phyloP scores from a whole-genome alignment of 2,113 vertebrate species.

The Atractosteus spatula region DNA sequence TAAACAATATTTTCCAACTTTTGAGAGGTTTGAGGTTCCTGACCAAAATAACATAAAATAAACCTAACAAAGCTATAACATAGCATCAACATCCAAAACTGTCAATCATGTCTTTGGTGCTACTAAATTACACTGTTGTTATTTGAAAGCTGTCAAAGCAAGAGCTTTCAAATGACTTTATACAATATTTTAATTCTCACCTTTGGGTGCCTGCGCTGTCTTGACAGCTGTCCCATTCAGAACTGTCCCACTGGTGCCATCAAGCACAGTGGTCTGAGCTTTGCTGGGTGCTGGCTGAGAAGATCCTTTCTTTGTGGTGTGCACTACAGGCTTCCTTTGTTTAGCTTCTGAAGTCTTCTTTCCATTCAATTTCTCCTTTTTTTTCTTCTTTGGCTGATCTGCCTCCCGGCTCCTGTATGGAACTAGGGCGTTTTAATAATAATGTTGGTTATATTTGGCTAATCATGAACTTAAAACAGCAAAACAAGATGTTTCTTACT shows the following conservation, averaged over 20 bases:
- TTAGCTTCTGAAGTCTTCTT: constrained; percentile 33
- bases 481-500: too few species aligned
- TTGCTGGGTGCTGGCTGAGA: too few species aligned
- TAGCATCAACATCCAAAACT: too few species aligned
- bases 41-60: too few species aligned
- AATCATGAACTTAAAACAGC: too few species aligned
- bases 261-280: constrained; percentile 1
- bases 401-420: constrained; percentile 45
- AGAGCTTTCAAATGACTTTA: neutral
- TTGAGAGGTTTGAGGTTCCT: too few species aligned
- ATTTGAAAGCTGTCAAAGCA: neutral
- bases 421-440: constrained; percentile 31
- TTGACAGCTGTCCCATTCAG: constrained; percentile 25
- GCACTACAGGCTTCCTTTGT: constrained; percentile 21
- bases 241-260: constrained; percentile 16
- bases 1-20: too few species aligned
- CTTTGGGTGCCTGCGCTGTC: constrained; percentile 27
- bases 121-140: neutral
- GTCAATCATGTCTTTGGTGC: neutral
- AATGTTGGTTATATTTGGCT: too few species aligned
- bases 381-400: constrained; percentile 63
- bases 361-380: constrained; percentile 52
- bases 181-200: constrained; percentile 18
- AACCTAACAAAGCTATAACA: too few species aligned
- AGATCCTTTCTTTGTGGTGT: constrained; percentile 24